Evolutionary conservation across 1,140 invertebrate species (phyloP), one percentile per base, ranked within the genome.

Genomic region (Paramacrobiotus metropolitanus): DNA sequence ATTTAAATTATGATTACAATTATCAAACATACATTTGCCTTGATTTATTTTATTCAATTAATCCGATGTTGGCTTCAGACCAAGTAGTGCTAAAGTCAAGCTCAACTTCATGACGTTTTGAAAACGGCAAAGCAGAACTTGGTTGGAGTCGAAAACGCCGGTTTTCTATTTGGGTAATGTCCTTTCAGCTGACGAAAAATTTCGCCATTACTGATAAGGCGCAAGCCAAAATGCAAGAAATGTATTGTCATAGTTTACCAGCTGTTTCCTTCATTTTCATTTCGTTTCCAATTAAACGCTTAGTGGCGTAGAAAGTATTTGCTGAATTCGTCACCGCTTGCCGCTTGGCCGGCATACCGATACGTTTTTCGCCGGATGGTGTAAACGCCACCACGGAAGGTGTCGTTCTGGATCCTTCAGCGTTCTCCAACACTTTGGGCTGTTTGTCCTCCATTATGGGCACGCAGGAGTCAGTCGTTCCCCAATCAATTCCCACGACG

Each of bases 191-290:
- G 21, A 59, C 21, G 55, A 62, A 1, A 62, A 60, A 59, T 60
- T n/a, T n/a, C 28, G 18, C 20, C 21, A n/a, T 62, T 20, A 31
- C 45, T 20, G 31, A 20, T n/a, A 44, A 18, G 1, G 20, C 20
- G 31, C 15, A 24, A 18, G 1, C 31, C 15, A 21, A 29, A 24
- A 9, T 2, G 21, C n/a, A 62, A 24, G 59, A n/a, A 61, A 21
- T 2, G 18, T 60, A 2, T 62, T 62, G 1, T 60, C 44, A 60
- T 28, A 2, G 48, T 21, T 60, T 65, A 75, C 74, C 75, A 29
- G 91, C 90, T 1, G 90, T 93, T 76, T 94, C 89, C 73, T 90
- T 94, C 91, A 95, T 94, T 76, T 95, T 94, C 65, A 83, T 83
- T 0, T n/a, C n/a, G 34, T n/a, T 9, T 9, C 34, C 34, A n/a